phyloP scores from a whole-genome alignment of 2,888 invertebrate genomes.

The Lithodes maja region DNA sequence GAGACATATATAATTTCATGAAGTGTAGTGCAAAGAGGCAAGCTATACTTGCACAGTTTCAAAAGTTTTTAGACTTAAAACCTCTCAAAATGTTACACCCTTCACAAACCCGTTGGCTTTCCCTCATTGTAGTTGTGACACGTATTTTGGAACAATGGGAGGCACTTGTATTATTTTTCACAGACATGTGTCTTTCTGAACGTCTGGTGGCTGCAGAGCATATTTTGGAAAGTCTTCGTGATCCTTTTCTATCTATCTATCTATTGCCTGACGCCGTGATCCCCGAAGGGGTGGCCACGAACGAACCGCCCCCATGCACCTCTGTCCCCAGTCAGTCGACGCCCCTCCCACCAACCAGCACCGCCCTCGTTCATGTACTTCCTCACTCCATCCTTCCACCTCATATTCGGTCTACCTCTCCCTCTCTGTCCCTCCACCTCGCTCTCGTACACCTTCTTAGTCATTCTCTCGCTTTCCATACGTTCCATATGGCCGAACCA shows the following conservation, averaged over 20 bases:
- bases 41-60: constrained; percentile 70
- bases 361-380: no score
- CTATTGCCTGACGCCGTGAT: no score
- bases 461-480: no score
- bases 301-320: no score
- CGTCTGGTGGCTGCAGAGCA: constrained; percentile 33
- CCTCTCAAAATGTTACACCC: constrained; percentile 72
- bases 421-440: no score
- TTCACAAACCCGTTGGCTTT: constrained; percentile 72
- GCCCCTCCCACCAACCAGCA: no score
- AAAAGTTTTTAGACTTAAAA: constrained; percentile 71
- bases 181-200: constrained; percentile 32
- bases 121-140: constrained; percentile 43
- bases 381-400: no score
- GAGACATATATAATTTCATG: constrained; percentile 72
- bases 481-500: no score
- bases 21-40: constrained; percentile 71
- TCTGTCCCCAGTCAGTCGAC: no score
- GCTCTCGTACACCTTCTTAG: no score
- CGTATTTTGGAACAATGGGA: constrained; percentile 60
- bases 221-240: constrained; percentile 1
- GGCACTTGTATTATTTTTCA: constrained; percentile 45
- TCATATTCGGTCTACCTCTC: no score
- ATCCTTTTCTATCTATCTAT: constrained; percentile 53
- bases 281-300: no score